phyloP scores from a whole-genome alignment of 2,113 vertebrate species.

The Empidonax traillii region DNA sequence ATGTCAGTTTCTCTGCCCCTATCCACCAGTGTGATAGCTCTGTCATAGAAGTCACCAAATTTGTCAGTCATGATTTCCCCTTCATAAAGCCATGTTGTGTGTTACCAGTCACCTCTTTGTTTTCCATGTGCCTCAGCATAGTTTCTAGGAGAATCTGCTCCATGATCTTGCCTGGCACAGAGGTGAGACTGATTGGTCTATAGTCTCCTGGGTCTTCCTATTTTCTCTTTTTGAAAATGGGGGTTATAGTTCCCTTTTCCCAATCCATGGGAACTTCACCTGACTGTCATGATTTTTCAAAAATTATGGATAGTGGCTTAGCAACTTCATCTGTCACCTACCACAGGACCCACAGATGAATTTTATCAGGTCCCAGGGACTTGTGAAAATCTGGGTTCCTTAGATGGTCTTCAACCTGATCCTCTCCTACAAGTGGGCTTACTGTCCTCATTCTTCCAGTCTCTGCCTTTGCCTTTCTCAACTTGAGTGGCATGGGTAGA shows the following conservation, averaged over 20 bases:
- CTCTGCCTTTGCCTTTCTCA: not conserved
- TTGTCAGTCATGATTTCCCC: not conserved
- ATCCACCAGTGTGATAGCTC: not conserved
- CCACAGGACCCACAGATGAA: not conserved
- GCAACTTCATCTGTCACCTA: not conserved
- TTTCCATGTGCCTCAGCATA: not conserved
- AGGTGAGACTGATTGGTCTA: not conserved
- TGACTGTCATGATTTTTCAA: not conserved
- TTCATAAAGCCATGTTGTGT: not conserved
- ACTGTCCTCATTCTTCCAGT: not conserved
- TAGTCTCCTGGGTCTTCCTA: not conserved
- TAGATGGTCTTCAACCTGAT: not conserved
- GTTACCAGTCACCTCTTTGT: not conserved
- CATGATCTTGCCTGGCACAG: not conserved
- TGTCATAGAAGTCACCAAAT: not conserved
- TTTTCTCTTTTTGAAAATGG: not conserved
- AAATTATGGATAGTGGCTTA: not conserved
- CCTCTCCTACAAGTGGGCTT: not conserved
- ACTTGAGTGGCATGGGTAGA: not conserved
- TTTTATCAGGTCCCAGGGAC: not conserved
- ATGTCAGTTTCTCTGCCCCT: not conserved
- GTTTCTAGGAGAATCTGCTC: not conserved
- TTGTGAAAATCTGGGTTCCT: not conserved
- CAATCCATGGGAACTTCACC: not conserved
- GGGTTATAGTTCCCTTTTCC: not conserved